Base-by-base conservation (phyloP, 2,888 invertebrate species). In the Trachelus troglodyta region DNA sequence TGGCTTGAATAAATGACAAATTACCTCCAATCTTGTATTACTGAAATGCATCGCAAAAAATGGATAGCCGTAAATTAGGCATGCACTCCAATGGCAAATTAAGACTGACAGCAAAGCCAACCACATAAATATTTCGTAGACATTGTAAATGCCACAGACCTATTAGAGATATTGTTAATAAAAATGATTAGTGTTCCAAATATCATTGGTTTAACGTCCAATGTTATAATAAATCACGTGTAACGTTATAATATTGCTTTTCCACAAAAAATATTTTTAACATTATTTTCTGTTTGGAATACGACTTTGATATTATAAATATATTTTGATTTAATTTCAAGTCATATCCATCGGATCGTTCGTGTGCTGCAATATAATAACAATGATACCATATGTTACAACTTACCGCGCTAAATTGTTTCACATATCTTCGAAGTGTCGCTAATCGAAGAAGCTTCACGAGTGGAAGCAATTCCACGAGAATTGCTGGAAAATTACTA, bases 41-140 rank as follows among this genome's bases (percentile, higher is more conserved):
- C 6, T 1, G 40, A 15, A 6, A 15, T 40, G 85, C 71, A 85
- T 79, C 23, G 85, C 76, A 68, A 88, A 77, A 34, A 86, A 86
- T 11, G 90, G 90, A 79, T 87, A 85, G 4, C 80, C 79, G n/a
- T 87, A 87, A 12, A 84, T 87, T 23, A 86, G 12, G 76, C 90
- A 90, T 11, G 88, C 85, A 69, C 86, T 83, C 90, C 90, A 90
- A 73, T 90, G 90, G 77, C 87, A 85, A 74, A 89, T 84, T 31
- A 90, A 79, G 12, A 79, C 12, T 4, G 88, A 88, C 30, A 89
- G 76, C 9, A 86, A 34, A 23, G 80, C 56, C 1, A 89, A 56
- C 90, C 90, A 90, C 30, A 88, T 78, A 3, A 78, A 81, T 30
- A 83, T 80, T 23, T 89, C 85, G 33, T 73, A 71, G 34, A 83